Conservation (phyloP, 2,113 vertebrate species). For the Leptobrachium leishanense region DNA sequence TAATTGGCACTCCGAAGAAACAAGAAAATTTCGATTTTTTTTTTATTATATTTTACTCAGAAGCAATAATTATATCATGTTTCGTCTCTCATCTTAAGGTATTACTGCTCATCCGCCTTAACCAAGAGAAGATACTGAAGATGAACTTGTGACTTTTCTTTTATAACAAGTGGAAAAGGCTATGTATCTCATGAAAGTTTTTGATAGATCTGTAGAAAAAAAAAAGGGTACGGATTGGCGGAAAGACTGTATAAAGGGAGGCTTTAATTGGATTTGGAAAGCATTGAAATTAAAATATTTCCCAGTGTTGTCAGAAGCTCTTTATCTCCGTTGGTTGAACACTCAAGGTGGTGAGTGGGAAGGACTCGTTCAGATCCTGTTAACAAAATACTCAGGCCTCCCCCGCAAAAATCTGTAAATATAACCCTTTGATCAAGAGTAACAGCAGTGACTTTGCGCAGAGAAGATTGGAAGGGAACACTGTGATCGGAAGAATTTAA, state of each 20-base stretch:
- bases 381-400: conserved; percentile 31
- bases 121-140: too few relatives aligned
- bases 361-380: conserved; percentile 30
- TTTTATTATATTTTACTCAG: too few relatives aligned
- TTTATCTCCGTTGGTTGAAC: conserved; percentile 24
- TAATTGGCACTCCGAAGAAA: too few relatives aligned
- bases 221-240: not conserved
- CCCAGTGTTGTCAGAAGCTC: conserved; percentile 19
- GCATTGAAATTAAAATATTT: conserved; percentile 19
- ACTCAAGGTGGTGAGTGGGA: conserved; percentile 47
- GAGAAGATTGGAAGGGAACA: conserved; percentile 1
- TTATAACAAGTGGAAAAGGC: not conserved
- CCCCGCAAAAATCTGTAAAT: conserved; percentile 23
- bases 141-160: too few relatives aligned
- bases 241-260: not conserved
- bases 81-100: too few relatives aligned
- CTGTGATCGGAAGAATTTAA: not conserved
- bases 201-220: not conserved
- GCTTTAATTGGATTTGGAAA: conserved; percentile 3
- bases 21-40: too few relatives aligned
- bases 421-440: conserved; percentile 20
- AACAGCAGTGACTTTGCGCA: conserved; percentile 1
- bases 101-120: too few relatives aligned
- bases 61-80: too few relatives aligned
- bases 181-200: not conserved